These are phyloP conservation scores for Chelonoidis abingdonii DNA, from an alignment of 2,113 vertebrate genomes.

Conservation along the genomic window DNA sequence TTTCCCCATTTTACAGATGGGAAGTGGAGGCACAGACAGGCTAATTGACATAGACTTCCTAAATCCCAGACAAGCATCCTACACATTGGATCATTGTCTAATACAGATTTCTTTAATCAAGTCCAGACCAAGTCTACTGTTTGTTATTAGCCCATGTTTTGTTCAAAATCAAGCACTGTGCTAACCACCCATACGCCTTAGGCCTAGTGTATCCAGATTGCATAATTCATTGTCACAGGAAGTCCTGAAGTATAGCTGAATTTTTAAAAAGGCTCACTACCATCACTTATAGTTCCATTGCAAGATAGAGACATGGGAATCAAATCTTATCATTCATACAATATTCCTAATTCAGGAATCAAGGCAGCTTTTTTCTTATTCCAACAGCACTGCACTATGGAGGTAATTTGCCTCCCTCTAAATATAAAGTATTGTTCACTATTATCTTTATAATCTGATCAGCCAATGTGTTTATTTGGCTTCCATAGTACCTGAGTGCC, in stretches of 20 bases:
- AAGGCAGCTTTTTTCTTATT: not conserved
- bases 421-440: not conserved
- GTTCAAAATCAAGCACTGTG: not conserved
- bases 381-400: not conserved
- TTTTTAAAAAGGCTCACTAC: not conserved
- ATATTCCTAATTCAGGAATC: not conserved
- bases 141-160: not conserved
- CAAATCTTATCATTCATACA: not conserved
- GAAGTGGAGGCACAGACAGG: not conserved
- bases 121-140: not conserved
- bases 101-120: not conserved
- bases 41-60: not conserved
- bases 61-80: not conserved
- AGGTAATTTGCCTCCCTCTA: not conserved
- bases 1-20: not conserved
- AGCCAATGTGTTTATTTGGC: not conserved
- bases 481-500: not conserved
- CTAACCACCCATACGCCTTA: not conserved
- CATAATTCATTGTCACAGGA: conserved; percentile 5
- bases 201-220: not conserved
- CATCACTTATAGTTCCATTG: not conserved
- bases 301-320: not conserved
- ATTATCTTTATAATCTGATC: not conserved
- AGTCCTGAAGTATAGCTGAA: not conserved
- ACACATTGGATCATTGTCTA: not conserved